Evolutionary conservation across 2,113 vertebrate genomes (phyloP), one percentile per base, ranked within the genome.

Genomic region (Myrmecophaga tridactyla): DNA sequence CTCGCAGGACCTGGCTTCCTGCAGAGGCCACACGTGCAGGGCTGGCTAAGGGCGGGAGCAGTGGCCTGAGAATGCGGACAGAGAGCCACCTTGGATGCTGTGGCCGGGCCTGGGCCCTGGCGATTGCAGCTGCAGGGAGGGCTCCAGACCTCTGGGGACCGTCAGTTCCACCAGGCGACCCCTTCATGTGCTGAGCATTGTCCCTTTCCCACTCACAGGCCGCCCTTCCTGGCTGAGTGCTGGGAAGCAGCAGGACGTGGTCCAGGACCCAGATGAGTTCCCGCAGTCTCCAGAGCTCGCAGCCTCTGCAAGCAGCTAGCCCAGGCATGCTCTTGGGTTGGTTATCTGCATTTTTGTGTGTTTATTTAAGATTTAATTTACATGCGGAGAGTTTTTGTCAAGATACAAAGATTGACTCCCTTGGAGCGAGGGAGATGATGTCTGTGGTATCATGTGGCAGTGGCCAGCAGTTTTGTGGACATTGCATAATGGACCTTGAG

Each of bases 221-320:
- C 99, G 99, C 75, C 99, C 99, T 4, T 98, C 99, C 95, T 99
- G 99, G 95, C 98, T 99, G 75, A 99, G 99, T 84, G 99, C 99
- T 12, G 99, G 99, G 85, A 99, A 99, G 94, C 99, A 99, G 96
- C 98, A 99, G 17, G 99, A 99, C 88, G 99, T 99, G 98, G 98
- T 99, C 94, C 99, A 99, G 0, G 99, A 99, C 97, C 99, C 99
- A 0, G 99, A 99, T 31, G 99, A 99, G 97, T 99, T 99, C 95
- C 99, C 99, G 92, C 99, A 99, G 90, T 99, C 99, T 97, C 99
- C 99, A 12, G 99, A 99, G 85, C 98, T 99, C 4, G 98, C 99
- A n/a, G 98, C 98, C 92, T 95, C 98, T 21, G 92, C 96, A 14
- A 98, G 97, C 96, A 98, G 93, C 94, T 98, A 96, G 95, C 86